Base-by-base conservation (phyloP, 2,113 vertebrate genomes). In the human (Homo sapiens) region DNA sequence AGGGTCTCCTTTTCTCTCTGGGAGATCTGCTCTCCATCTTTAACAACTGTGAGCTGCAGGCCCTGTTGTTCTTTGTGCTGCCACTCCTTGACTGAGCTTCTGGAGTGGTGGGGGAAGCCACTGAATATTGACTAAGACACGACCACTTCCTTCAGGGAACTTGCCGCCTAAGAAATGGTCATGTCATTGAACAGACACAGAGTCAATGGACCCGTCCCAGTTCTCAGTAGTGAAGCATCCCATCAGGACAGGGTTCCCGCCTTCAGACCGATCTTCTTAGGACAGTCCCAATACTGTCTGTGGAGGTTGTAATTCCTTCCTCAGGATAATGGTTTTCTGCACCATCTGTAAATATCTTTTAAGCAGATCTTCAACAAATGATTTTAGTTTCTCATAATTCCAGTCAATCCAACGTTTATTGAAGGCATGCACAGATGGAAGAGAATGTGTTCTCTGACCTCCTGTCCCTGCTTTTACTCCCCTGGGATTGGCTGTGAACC, bases 381-480 rank as follows among this genome's bases (percentile, higher is more conserved):
- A 85, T 40, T 80, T 80, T 38, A 89, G 50, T 75, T 96, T 93
- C 91, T 76, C 66, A 50, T 59, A 76, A 57, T 55, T 93, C 57
- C 89, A 89, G 73, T 43, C 93, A 91, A 61, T 45, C 40, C 43
- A 89, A 43, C 13, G 30, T 89, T 75, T 92, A 72, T 40, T 76
- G 55, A 73, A 96, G 68, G 22, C 40, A 52, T 48, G 6, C 64
- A 87, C 50, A 73, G 70, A 82, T 64, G 45, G 48, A 23, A 64
- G 38, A 85, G 57, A 68, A 85, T 68, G 81, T 84, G 32, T 25
- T 70, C 72, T 97, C 64, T 76, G 93, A 64, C n/a, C 82, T 75
- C 64, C 27, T 35, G 18, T 30, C 22, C 68, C 6, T 16, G 32
- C 6, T 78, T 70, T 90, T 14, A 18, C 70, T 52, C 45, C n/a